A percentile compares a stretch with the other conserved stretches of the same genome.
Evolutionary conservation across 2,797 vertebrate species (phyloP).

Genomic region (Nasua narica): DNA sequence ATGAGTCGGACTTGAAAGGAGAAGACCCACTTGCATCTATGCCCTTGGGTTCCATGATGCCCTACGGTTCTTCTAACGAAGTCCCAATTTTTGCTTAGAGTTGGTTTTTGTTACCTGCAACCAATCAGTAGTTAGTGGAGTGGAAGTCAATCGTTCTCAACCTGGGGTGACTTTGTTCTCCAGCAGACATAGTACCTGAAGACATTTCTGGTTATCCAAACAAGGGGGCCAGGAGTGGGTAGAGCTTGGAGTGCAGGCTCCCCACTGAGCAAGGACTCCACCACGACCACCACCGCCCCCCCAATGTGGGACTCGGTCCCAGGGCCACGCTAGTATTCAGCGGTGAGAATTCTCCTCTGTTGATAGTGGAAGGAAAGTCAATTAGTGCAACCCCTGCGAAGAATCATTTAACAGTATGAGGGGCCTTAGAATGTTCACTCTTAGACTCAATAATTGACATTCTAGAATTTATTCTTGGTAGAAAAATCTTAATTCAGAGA

Average conservation of each 20-base stretch:
- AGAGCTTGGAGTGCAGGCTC: neutral
- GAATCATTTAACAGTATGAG: neutral
- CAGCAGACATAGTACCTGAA: neutral
- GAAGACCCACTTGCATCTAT: neutral
- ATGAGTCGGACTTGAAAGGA: neutral
- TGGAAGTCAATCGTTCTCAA: neutral
- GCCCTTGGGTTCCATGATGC: neutral
- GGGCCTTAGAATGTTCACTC: neutral
- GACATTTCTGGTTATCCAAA: neutral
- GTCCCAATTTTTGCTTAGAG: neutral
- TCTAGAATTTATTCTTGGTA: constrained; percentile 6
- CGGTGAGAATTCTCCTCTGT: neutral
- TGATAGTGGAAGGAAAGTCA: neutral
- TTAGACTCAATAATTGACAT: neutral
- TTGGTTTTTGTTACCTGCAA: neutral
- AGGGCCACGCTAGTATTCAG: neutral
- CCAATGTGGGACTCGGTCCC: too few relatives aligned
- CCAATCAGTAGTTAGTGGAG: neutral
- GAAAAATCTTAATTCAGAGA: constrained; percentile 14
- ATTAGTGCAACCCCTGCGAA: neutral
- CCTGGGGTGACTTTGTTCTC: neutral
- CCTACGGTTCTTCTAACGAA: neutral
- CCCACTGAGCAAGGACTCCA: too few relatives aligned
- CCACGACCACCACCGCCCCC: too few relatives aligned
- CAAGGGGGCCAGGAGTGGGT: neutral